Percentiles rank a stretch among this genome's conserved stretches.
Evolutionary conservation across 2,888 invertebrate genomes (phyloP).

Genomic region (Idaea aversata): DNA sequence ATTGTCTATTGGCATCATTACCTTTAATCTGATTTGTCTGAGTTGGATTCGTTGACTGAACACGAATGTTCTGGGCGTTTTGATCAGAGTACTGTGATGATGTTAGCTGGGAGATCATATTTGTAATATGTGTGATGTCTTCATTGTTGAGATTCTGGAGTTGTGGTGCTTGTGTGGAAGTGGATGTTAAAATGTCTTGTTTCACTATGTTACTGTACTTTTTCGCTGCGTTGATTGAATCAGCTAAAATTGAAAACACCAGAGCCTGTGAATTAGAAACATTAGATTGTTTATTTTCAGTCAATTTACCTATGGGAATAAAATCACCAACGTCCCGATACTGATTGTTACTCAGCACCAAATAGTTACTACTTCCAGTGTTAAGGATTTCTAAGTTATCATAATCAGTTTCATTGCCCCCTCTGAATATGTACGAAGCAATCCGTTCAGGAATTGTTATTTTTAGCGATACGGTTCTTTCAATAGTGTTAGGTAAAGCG

Average conservation of each 20-base stretch:
- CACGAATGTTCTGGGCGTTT: conserved; percentile 32
- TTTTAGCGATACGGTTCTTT: conserved; percentile 71
- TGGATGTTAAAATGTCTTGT: conserved; percentile 46
- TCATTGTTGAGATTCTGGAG: conserved; percentile 54
- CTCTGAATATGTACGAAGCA: conserved; percentile 64
- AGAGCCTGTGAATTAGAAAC: conserved; percentile 75
- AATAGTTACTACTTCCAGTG: conserved; percentile 70
- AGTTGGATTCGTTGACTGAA: conserved; percentile 5
- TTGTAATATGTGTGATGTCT: conserved; percentile 54
- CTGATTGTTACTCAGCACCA: conserved; percentile 59
- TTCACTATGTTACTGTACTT: conserved; percentile 63
- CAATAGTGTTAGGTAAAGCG: conserved; percentile 59
- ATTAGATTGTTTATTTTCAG: conserved; percentile 56
- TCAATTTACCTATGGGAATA: conserved; percentile 63
- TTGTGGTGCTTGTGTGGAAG: conserved; percentile 42
- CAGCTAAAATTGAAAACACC: conserved; percentile 69
- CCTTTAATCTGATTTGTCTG: neutral
- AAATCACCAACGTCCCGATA: conserved; percentile 44
- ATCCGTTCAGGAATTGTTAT: conserved; percentile 71
- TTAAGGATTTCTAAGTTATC: conserved; percentile 69
- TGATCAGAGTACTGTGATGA: conserved; percentile 57
- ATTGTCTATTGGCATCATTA: conserved; percentile 20
- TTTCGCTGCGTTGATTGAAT: conserved; percentile 69
- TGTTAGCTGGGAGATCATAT: conserved; percentile 63
- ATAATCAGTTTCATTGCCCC: conserved; percentile 49